Base-by-base conservation (phyloP, 2,888 invertebrate genomes). In the Gari tellinella region DNA sequence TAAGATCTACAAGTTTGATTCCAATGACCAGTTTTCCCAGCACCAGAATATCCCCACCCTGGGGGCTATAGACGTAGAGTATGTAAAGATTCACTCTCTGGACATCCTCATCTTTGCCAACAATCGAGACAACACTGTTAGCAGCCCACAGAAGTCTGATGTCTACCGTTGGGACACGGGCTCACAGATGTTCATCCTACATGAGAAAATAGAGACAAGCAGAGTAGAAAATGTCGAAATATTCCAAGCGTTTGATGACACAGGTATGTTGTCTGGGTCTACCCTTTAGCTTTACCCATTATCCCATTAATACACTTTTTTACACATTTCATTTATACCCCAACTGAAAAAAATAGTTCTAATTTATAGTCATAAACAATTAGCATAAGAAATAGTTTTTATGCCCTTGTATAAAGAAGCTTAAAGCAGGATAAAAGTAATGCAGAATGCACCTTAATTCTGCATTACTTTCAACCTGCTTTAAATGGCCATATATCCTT, bases 1-100 rank as follows among this genome's bases (percentile, higher is more conserved):
- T 10, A 74, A 89, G 23, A 69, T 91, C 10, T 90, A 89, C 83
- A 85, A 85, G 52, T 65, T 89, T 65, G 86, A 82, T 41, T 51
- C 76, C 5, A 81, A 81, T 65, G 74, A 76, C 19, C 76, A 74
- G 40, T 87, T 91, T 52, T 80, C 84, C 8, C 81, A 89, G 41
- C 87, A 90, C 56, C 91, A 91, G 65, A 82, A 83, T 37, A 72
- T 91, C 3, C 58, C 82, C 0, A 90, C 90, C 1, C 58, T 81
- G 10, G 90, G 90, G 25, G 89, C 89, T 12, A 61, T 78, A 8
- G 86, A 83, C 69, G 79, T 89, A 5, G 75, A 76, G 4, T 78
- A 84, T 52, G 70, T 87, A 26, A 64, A 60, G 23, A 80, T 83
- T 48, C 80, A 79, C 17, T 79, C 72, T n/a, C 74, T 83, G 12